Conservation (phyloP, 2,797 vertebrate species). For the Momotus momota region DNA sequence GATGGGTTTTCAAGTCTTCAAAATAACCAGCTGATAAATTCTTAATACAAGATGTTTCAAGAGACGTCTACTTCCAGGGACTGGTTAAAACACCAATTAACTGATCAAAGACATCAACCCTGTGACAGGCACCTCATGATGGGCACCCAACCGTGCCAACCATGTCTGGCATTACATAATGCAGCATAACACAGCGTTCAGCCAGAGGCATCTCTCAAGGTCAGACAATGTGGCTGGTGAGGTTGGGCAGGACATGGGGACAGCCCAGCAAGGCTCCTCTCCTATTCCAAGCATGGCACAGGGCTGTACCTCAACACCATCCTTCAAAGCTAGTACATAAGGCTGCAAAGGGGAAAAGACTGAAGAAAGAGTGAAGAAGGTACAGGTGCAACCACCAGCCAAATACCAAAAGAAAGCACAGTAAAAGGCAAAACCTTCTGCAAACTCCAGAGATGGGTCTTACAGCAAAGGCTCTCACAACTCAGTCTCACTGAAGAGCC, state of each 20-base stretch:
- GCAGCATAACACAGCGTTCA: fast-evolving
- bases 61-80: background rate
- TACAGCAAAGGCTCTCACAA: background rate
- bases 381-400: background rate
- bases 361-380: background rate
- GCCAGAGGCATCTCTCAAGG: background rate
- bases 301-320: background rate
- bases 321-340: background rate
- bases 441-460: background rate
- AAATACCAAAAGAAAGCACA: background rate
- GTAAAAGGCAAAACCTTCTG: background rate
- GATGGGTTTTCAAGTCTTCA: background rate
- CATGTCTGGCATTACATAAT: background rate
- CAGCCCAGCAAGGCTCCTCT: background rate
- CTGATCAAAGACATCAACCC: background rate
- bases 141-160: background rate
- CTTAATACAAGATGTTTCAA: background rate
- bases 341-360: background rate
- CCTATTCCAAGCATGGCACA: background rate
- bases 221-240: background rate
- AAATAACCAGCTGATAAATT: background rate
- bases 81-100: background rate
- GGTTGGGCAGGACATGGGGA: background rate
- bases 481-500: background rate
- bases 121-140: fast-evolving